These are phyloP conservation scores for Caenorhabditis tropicalis DNA, from an alignment of 1,140 invertebrate genomes.

Conservation along the genomic window DNA sequence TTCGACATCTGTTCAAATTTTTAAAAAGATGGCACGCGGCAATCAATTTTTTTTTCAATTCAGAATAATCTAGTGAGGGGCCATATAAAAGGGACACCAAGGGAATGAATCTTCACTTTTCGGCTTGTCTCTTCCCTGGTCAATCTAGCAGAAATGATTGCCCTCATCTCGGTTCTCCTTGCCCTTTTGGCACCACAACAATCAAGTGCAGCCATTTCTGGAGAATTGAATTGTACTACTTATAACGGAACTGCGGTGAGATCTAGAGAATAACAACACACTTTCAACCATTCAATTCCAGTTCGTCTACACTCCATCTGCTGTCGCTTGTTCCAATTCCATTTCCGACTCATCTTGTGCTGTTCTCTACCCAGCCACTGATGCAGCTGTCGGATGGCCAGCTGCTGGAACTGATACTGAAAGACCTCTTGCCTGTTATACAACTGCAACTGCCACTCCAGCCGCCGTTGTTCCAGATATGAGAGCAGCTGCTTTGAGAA, in stretches of 20 bases:
- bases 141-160: conserved; percentile 5
- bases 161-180: neutral
- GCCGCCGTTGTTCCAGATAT: neutral
- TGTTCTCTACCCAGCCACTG: neutral
- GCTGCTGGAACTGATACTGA: neutral
- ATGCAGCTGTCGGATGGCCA: neutral
- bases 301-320: neutral
- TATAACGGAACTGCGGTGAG: neutral
- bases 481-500: neutral
- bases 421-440: neutral
- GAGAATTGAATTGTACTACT: neutral
- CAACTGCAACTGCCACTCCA: neutral
- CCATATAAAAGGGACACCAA: neutral
- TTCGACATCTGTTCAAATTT: neutral
- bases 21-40: neutral
- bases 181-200: neutral
- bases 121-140: neutral
- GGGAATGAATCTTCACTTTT: neutral
- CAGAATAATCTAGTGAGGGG: neutral
- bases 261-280: neutral
- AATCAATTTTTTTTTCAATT: neutral
- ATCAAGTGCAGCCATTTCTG: neutral
- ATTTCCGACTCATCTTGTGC: neutral
- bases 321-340: neutral
- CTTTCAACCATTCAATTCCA: neutral